These are phyloP conservation scores for Numida meleagris DNA, from an alignment of 2,113 vertebrate species.

Conservation along the genomic window DNA sequence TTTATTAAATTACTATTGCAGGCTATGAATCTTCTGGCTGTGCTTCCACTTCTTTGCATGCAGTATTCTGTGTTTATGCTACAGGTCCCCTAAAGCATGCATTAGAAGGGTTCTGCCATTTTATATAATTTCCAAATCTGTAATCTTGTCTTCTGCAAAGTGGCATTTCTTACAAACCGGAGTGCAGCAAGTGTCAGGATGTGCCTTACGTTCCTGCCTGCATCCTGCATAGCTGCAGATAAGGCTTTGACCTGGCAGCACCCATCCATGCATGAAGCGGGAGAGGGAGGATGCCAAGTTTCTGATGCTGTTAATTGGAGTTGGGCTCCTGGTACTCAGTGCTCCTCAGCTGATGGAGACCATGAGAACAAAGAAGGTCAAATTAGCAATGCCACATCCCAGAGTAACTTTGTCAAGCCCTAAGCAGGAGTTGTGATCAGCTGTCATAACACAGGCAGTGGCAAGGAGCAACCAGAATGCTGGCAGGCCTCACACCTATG, in stretches of 20 bases:
- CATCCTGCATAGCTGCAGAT: not conserved
- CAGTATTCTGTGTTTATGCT: not conserved
- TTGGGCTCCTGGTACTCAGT: not conserved
- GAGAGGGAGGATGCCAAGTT: not conserved
- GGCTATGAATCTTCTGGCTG: not conserved
- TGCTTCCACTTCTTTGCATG: not conserved
- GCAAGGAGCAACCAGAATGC: not conserved
- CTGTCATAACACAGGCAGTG: not conserved
- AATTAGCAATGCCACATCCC: not conserved
- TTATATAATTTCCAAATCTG: not conserved
- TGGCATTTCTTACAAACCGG: conserved; percentile 5
- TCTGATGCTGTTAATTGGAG: not conserved
- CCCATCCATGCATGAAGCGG: not conserved
- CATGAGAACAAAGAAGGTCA: not conserved
- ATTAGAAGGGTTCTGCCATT: not conserved
- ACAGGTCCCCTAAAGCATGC: not conserved
- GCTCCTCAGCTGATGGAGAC: not conserved
- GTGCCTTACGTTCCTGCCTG: not conserved
- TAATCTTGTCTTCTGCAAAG: not conserved
- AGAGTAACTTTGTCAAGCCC: not conserved
- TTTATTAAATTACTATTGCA: conserved; percentile 62
- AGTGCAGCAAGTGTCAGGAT: not conserved
- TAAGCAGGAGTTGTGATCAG: not conserved
- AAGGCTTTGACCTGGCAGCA: not conserved
- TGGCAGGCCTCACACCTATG: rapidly evolving